Evolutionary conservation across 2,797 vertebrate genomes (phyloP), one percentile per base, ranked within the genome.

Genomic region (Phataginus tetradactyla): DNA sequence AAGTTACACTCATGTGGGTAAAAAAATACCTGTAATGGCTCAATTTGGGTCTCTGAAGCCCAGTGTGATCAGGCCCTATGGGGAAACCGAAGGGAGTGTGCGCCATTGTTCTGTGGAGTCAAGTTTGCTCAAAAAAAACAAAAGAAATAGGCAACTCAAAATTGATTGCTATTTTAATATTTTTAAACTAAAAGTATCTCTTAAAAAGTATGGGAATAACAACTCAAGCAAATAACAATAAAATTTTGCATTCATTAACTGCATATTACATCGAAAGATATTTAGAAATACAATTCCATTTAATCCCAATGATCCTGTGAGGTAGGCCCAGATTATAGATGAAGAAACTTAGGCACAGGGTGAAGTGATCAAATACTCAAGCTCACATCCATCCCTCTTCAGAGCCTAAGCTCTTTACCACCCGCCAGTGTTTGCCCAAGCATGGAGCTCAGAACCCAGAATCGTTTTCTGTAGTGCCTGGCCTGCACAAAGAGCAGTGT

Each of bases 101-200:
- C n/a, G 49, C 59, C 37, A 88, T 23, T 63, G 34, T 87, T 86
- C 51, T 23, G 20, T 18, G n/a, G 23, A 37, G 25, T 71, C n/a
- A 49, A 45, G 39, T 53, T 57, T 90, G 53, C 53, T 91, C 11
- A 45, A 69, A 69, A 53, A 69, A 27, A 42, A 79, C n/a, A 20
- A 45, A 64, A 37, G 25, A 39, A 53, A 23, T 13, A 61, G 34
- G 3, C 12, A 17, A 45, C n/a, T 61, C 59, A 68, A 79, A 94
- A 74, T 75, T 10, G 14, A 53, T 53, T 37, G 80, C 66, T 53
- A 37, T 14, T 59, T 93, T 66, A 75, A 20, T 69, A 74, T 20
- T 57, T 79, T 93, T 63, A 68, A 92, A 61, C 21, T 78, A 49
- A 91, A 94, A 77, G 55, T 32, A 34, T 9, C 21, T 59, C 32